Conservation (phyloP, 2,113 vertebrate species). For the Neoarius graeffei region DNA sequence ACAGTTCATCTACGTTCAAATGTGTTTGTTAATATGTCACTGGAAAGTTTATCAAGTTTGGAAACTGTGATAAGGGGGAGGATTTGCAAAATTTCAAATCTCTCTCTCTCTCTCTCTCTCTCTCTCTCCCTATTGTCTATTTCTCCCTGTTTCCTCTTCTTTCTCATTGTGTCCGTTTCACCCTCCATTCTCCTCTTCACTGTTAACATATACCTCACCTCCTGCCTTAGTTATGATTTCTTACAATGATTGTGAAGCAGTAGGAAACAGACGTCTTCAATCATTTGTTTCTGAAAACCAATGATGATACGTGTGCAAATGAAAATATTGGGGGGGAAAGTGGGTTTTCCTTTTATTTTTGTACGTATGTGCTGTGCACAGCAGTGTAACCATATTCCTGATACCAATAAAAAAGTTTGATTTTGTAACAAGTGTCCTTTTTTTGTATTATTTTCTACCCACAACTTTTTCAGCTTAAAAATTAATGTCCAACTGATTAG, state of each 20-base stretch:
- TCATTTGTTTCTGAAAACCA: conserved; percentile 76
- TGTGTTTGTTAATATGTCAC: not conserved
- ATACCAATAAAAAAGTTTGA: conserved; percentile 75
- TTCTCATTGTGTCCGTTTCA: conserved; percentile 44
- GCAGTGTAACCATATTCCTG: conserved; percentile 81
- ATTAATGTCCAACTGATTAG: not conserved
- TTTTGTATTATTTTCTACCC: not conserved
- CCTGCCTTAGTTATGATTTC: conserved; percentile 79
- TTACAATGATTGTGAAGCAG: conserved; percentile 74
- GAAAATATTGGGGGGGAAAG: conserved; percentile 56
- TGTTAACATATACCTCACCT: conserved; percentile 82
- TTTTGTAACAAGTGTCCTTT: conserved; percentile 23
- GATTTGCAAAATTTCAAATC: not conserved
- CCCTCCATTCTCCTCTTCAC: conserved; percentile 65
- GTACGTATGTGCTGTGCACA: conserved; percentile 97
- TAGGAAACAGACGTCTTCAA: conserved; percentile 72
- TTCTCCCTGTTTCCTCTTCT: not conserved
- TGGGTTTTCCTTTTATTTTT: conserved; percentile 85
- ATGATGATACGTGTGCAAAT: conserved; percentile 66
- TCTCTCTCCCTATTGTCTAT: conserved; percentile 29
- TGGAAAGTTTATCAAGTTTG: not conserved
- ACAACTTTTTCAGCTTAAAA: not conserved
- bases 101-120: conserved; percentile 7
- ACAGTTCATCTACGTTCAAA: not conserved
- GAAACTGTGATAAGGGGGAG: not conserved